phyloP scores from a whole-genome alignment of 2,797 vertebrate species.

The Falco cherrug region DNA sequence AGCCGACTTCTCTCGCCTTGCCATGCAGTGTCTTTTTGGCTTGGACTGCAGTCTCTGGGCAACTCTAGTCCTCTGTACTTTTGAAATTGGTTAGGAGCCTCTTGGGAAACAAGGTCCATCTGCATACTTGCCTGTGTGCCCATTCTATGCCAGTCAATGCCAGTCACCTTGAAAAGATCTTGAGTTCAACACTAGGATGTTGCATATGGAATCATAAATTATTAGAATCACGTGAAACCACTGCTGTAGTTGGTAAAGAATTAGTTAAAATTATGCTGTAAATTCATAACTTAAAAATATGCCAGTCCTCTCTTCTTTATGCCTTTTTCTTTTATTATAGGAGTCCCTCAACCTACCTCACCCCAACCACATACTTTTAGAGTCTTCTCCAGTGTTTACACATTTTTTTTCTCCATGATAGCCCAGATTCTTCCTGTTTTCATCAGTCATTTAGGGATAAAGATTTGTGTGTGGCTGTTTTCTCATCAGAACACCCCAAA shows the following conservation, averaged over 20 bases:
- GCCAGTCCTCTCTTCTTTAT: neutral
- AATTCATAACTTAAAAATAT: neutral
- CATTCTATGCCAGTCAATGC: neutral
- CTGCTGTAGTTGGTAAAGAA: neutral
- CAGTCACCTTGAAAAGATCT: neutral
- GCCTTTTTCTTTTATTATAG: neutral
- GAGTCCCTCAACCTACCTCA: neutral
- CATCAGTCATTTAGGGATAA: neutral
- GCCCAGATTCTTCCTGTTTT: neutral
- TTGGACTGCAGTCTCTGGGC: neutral
- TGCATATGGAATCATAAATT: neutral
- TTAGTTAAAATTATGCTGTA: neutral
- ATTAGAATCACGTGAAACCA: neutral
- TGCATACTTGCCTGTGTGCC: neutral
- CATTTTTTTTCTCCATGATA: neutral
- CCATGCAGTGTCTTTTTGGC: neutral
- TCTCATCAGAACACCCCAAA: neutral
- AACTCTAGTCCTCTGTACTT: neutral
- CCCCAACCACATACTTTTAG: neutral
- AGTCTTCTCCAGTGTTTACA: neutral
- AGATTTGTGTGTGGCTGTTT: neutral
- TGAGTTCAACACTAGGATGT: neutral
- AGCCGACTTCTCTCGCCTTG: neutral
- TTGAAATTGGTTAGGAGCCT: neutral
- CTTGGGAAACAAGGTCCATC: neutral